Base-by-base conservation (phyloP, 2,888 invertebrate species). In the Napeogenes inachia region DNA sequence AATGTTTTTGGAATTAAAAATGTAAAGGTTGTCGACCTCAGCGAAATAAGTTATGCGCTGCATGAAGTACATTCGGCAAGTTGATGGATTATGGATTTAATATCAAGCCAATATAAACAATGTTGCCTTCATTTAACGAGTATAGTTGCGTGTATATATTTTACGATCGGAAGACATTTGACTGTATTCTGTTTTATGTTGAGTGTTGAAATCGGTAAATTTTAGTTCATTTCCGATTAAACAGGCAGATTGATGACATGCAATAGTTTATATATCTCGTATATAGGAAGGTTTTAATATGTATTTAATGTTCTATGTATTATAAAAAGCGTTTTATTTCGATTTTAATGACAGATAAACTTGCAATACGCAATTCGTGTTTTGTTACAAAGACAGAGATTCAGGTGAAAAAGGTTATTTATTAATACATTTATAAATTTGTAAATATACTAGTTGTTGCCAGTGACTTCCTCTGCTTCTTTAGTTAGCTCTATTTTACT, bases 21-120 rank as follows among this genome's bases (percentile, higher is more conserved):
- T 73, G 72, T 64, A 72, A 73, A 73, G 81, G 81, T 81, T 78
- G 74, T 75, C 71, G 80, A 81, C 77, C 80, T 78, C 75, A 71
- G 59, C 60, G 60, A 65, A 67, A 68, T 69, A 63, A 63, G 69
- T 65, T 60, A 66, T 66, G 62, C 69, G 63, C 69, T 50, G 62
- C 58, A 42, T 46, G 54, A 55, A 57, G 21, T 55, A 54, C 54
- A 62, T 35, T 38, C 55, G 46, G 55, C 62, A 59, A 53, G 57
- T 62, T 57, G 56, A 61, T 65, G 54, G 54, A 45, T 56, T 56
- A 47, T 62, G 54, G 54, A 53, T 32, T 10, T 60, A 60, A 53
- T 54, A 50, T 42, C 55, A 46, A 57, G 57, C 57, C 61, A 63
- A 68, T 59, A 56, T 53, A 64, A 68, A 61, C 68, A 62, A 62